These are phyloP conservation scores for Melinopterus prodromus DNA, from an alignment of 2,888 invertebrate species.

Conservation along the genomic window DNA sequence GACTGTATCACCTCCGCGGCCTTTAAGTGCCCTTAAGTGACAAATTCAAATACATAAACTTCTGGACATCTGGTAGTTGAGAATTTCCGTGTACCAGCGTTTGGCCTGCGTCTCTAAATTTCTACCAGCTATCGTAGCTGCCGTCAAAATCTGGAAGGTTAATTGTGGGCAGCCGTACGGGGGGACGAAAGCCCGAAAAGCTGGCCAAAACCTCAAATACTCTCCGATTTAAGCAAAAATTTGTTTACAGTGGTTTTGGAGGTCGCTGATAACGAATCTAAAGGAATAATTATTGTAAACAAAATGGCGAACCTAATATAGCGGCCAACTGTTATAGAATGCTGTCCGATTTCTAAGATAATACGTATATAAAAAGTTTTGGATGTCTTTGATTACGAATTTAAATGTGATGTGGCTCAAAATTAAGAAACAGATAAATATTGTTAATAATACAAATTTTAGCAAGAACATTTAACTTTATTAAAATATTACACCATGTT, in stretches of 20 bases:
- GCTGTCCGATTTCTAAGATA: not conserved
- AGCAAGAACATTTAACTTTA: not conserved
- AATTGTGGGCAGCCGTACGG: slow-evolving; percentile 18
- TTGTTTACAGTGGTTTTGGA: not conserved
- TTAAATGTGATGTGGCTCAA: not conserved
- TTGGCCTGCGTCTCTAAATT: slow-evolving; percentile 16
- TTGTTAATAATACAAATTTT: not conserved
- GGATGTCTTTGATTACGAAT: not conserved
- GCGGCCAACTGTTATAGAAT: not conserved
- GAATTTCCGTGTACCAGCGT: slow-evolving; percentile 16
- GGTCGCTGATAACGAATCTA: slow-evolving; percentile 10
- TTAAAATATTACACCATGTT: not conserved
- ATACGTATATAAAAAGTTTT: not conserved
- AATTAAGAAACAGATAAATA: no score
- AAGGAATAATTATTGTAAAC: not conserved
- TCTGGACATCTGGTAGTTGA: slow-evolving; percentile 5
- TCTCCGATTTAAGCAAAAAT: not conserved
- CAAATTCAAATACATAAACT: no score
- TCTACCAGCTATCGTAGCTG: slow-evolving; percentile 20
- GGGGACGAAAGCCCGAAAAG: slow-evolving; percentile 11
- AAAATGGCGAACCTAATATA: not conserved
- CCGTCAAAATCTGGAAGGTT: slow-evolving; percentile 25
- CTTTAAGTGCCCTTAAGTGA: not conserved
- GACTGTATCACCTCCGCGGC: slow-evolving; percentile 24
- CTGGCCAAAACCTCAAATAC: not conserved